Conservation (phyloP, 2,113 vertebrate genomes). For the Oreocharis arfaki region DNA sequence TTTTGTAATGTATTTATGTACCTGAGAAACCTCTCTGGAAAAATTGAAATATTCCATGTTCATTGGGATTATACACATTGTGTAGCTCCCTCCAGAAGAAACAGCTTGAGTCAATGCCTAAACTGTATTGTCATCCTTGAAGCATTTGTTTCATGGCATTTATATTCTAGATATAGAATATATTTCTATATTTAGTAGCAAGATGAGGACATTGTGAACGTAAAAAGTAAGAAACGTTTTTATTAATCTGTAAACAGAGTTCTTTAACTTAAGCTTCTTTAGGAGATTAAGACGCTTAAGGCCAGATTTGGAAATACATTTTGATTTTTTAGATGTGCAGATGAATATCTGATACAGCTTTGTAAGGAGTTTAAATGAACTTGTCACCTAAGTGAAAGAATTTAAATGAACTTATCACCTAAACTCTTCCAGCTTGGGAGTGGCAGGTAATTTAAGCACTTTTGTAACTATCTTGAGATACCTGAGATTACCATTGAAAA, state of each 20-base stretch:
- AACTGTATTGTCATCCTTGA: not conserved
- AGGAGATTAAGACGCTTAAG: not conserved
- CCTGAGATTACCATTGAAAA: not conserved
- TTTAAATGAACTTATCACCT: not conserved
- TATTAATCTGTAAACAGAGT: not conserved
- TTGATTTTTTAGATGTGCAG: not conserved
- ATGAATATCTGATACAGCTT: not conserved
- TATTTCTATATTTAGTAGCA: not conserved
- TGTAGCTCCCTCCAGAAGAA: not conserved
- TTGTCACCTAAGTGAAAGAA: not conserved
- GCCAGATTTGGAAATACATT: not conserved
- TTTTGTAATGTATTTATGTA: not conserved
- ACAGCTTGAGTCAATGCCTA: not conserved
- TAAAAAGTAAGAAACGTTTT: not conserved
- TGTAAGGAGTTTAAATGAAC: not conserved
- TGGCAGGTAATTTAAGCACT: not conserved
- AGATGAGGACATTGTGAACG: not conserved
- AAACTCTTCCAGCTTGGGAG: not conserved
- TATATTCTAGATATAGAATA: not conserved
- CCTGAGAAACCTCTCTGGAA: not conserved
- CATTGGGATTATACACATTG: not conserved
- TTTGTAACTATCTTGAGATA: not conserved
- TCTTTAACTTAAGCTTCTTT: not conserved
- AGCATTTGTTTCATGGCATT: not conserved
- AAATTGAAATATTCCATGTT: not conserved